Conservation (phyloP, 2,797 vertebrate genomes). For the Cottoperca gobio region DNA sequence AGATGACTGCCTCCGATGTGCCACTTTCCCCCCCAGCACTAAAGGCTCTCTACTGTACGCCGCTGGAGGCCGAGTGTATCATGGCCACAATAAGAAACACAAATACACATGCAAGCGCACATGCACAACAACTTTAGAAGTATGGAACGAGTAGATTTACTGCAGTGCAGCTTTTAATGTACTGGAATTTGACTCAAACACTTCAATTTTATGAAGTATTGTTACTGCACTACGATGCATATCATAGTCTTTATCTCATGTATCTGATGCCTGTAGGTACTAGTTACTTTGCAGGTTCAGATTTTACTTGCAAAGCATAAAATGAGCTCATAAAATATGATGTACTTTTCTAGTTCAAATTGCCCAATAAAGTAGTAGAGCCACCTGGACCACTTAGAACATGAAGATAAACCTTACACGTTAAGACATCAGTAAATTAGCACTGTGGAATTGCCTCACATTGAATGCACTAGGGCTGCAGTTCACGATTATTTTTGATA, state of each 20-base stretch:
- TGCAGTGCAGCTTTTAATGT: background rate
- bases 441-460: background rate
- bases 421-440: background rate
- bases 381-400: background rate
- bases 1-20: slow-evolving; percentile 78
- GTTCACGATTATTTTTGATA: background rate
- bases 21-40: slow-evolving; percentile 57
- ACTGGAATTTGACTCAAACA: background rate
- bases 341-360: slow-evolving; percentile 1
- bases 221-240: background rate
- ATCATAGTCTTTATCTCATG: background rate
- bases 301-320: slow-evolving; percentile 26
- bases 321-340: slow-evolving; percentile 19
- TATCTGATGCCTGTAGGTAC: background rate
- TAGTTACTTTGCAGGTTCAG: background rate
- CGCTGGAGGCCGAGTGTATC: slow-evolving; percentile 34
- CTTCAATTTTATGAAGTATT: background rate
- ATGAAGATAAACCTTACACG: background rate
- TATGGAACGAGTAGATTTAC: background rate
- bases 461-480: background rate
- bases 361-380: background rate
- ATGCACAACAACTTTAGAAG: background rate
- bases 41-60: slow-evolving; percentile 52
- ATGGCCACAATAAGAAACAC: slow-evolving; percentile 34
- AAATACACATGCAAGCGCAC: slow-evolving; percentile 6